Evolutionary conservation across 2,113 vertebrate genomes (phyloP).

Genomic region (Sander lucioperca): DNA sequence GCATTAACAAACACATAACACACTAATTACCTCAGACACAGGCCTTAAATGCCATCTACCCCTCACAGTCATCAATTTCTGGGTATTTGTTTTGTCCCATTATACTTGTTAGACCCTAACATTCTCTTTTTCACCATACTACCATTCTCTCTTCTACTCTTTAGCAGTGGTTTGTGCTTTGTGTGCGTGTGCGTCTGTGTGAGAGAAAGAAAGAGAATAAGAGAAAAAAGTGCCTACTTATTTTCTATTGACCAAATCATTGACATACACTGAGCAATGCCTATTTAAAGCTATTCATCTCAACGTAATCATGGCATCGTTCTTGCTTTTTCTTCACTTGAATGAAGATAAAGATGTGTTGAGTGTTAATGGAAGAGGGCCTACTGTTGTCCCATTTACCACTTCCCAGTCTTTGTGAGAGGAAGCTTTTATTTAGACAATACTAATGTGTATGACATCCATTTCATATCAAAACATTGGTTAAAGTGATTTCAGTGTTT

Average conservation of each 20-base stretch:
- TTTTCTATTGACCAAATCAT: conserved; percentile 66
- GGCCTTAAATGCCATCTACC: background rate
- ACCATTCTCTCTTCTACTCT: background rate
- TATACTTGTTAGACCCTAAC: conserved; percentile 1
- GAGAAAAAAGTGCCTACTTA: conserved; percentile 39
- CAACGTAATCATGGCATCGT: conserved; percentile 43
- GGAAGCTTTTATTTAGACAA: background rate
- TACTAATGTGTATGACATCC: conserved; percentile 27
- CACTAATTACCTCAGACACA: conserved; percentile 51
- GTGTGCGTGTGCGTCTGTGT: background rate
- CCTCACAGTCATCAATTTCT: background rate
- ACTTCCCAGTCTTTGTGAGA: conserved; percentile 4
- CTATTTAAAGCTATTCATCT: conserved; percentile 28
- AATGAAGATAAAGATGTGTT: conserved; percentile 10
- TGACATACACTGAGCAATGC: conserved; percentile 26
- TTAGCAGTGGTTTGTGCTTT: conserved; percentile 13
- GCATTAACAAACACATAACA: conserved; percentile 29
- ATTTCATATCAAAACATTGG: conserved; percentile 37
- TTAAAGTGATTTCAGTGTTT: conserved; percentile 34
- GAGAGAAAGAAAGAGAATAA: background rate
- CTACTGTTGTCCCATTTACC: conserved; percentile 10
- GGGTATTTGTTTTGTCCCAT: background rate
- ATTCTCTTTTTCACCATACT: background rate
- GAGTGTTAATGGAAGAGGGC: background rate
- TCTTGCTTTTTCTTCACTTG: background rate